Base-by-base conservation (phyloP, 2,888 invertebrate genomes). In the Gastrophysa polygoni region DNA sequence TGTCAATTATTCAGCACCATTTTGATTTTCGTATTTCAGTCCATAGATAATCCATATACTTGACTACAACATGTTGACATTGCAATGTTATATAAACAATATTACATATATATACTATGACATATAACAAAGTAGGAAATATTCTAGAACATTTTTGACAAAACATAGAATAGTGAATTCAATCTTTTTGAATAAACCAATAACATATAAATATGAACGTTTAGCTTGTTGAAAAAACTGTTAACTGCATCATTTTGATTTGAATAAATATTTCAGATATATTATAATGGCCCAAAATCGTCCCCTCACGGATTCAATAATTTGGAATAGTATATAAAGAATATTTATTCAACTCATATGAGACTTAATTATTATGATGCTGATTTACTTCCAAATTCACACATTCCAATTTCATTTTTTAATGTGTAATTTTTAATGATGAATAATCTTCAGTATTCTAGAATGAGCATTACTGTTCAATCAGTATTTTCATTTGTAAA, bases 141-240 rank as follows among this genome's bases (percentile, higher is more conserved):
- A 63, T 65, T 64, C 64, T 71, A 70, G 70, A 63, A 57, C 67
- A 71, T 67, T 68, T 68, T 66, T 62, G 61, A 67, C 61, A 32
- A 57, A 63, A 59, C 32, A 28, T 65, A 66, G 65, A 64, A 43
- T 63, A 66, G 59, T 16, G 24, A 59, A 57, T 51, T 62, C 52
- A 18, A 59, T 59, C 49, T 28, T 48, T n/a, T 57, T 59, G 59
- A 43, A 43, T 51, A 59, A 48, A 47, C 52, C 47, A 57, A 34
- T 54, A 59, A 38, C 17, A 56, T 51, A 20, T 55, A 34, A 34
- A 55, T 7, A 24, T 24, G 7, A 24, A 24, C n/a, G 60, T 59
- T 51, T 59, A 63, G 54, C 38, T 54, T 43, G 14, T 52, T 38
- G 16, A 38, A 14, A 38, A 38, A 38, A n/a, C 38, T 38, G 38